A percentile compares a stretch with the other conserved stretches of the same genome.
Conservation (phyloP, 2,888 invertebrate genomes). For the Brachyopa scutellaris region DNA sequence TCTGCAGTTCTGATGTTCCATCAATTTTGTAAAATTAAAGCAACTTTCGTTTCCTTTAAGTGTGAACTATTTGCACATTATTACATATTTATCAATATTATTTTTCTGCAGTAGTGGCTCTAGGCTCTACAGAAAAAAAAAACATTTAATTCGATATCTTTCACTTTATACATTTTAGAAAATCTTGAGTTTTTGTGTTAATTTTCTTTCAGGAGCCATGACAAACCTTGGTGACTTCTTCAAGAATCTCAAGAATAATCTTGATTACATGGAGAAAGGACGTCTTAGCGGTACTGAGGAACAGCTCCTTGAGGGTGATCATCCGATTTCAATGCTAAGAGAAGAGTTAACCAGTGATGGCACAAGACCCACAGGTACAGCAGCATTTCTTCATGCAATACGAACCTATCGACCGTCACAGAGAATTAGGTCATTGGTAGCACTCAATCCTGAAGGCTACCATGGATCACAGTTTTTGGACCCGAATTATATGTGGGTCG, state of each 20-base stretch:
- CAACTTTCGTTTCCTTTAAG: no score
- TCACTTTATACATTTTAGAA: no score
- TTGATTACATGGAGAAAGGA: conserved; percentile 78
- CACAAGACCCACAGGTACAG: conserved; percentile 76
- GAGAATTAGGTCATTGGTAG: conserved; percentile 84
- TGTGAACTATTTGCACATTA: no score
- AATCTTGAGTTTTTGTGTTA: conserved; percentile 15
- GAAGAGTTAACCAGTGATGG: conserved; percentile 69
- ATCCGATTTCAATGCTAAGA: conserved; percentile 76
- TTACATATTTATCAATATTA: no score
- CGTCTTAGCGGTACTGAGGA: conserved; percentile 76
- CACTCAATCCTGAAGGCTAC: conserved; percentile 83
- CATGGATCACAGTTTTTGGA: conserved; percentile 86
- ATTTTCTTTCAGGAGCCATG: conserved; percentile 78
- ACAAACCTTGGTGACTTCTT: conserved; percentile 80
- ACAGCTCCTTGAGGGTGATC: conserved; percentile 78
- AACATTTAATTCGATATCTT: no score
- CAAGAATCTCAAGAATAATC: conserved; percentile 78
- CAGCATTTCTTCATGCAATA: conserved; percentile 81
- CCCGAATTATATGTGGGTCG: conserved; percentile 86
- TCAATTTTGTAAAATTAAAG: no score
- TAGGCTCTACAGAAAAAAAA: no score
- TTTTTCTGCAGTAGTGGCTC: no score
- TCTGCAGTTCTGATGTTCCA: no score
- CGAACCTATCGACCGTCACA: conserved; percentile 82